Evolutionary conservation across 2,888 invertebrate species (phyloP), one percentile per base, ranked within the genome.

Genomic region (Eurois occulta): DNA sequence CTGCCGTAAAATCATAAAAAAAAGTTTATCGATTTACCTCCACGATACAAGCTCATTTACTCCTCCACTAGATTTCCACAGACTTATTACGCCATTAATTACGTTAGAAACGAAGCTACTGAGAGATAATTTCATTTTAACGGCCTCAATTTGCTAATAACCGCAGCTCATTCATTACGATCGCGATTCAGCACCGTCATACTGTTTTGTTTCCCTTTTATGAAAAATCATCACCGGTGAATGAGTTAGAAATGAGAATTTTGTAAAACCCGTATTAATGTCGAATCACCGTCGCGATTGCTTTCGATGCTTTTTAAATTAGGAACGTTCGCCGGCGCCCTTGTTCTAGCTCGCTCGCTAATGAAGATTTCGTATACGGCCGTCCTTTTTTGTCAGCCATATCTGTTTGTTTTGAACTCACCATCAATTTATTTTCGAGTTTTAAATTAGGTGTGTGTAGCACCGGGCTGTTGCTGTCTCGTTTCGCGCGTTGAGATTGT

Each of bases 321-420:
- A 92, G 91, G 86, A 82, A 68, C 86, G 91, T 93, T 91, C 91
- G 91, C 91, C 90, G 94, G 93, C 93, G 92, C 94, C 91, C 91
- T 92, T 91, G 91, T 91, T 92, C 94, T 94, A 93, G 93, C 94
- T 93, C 93, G 92, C 91, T 93, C 91, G 92, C 92, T 94, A 94
- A 95, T 95, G 94, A 94, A 94, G 95, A 94, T 95, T 95, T 94
- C 93, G 95, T 95, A 95, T 95, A 90, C 91, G 90, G 89, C 94
- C 94, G 92, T 95, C 95, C 95, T 95, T 96, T 96, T 96, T 96
- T 95, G 95, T 96, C 95, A 94, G 95, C 95, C 95, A 95, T 95
- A 91, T 95, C 95, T 96, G 96, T 96, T 96, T 96, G 96, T 96
- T 96, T 96, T 95, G 94, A 95, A 94, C 92, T 94, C 95, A 93